These are phyloP conservation scores for Sciurus carolinensis DNA, from an alignment of 2,797 vertebrate genomes.

Conservation along the genomic window DNA sequence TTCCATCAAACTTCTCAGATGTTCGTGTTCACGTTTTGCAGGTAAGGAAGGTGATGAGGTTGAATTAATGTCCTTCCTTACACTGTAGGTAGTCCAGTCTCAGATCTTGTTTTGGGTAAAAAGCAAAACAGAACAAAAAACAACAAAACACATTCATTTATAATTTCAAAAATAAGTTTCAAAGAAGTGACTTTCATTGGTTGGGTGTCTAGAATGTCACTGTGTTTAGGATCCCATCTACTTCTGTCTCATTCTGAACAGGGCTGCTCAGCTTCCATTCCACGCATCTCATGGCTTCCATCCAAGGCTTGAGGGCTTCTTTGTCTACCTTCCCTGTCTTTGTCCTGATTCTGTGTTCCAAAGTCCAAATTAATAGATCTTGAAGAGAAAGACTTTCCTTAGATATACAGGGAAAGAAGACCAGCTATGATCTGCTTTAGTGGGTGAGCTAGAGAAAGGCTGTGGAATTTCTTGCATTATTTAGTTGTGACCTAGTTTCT, in stretches of 20 bases:
- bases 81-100: no score
- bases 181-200: background rate
- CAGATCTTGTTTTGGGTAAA: no score
- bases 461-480: background rate
- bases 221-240: background rate
- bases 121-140: no score
- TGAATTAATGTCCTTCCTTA: no score
- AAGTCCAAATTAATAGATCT: background rate
- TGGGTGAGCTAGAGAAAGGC: background rate
- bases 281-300: background rate
- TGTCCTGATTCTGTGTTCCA: background rate
- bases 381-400: conserved; percentile 5
- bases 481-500: conserved; percentile 14
- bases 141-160: background rate
- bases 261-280: no score
- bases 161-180: background rate
- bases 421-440: conserved; percentile 11
- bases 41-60: no score
- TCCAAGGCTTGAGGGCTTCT: no score
- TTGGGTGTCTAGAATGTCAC: background rate
- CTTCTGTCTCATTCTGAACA: background rate
- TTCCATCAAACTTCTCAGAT: no score
- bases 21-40: no score
- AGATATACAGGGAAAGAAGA: background rate
- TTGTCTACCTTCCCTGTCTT: background rate